Conservation (phyloP, 2,113 vertebrate species). For the Asarcornis scutulata region DNA sequence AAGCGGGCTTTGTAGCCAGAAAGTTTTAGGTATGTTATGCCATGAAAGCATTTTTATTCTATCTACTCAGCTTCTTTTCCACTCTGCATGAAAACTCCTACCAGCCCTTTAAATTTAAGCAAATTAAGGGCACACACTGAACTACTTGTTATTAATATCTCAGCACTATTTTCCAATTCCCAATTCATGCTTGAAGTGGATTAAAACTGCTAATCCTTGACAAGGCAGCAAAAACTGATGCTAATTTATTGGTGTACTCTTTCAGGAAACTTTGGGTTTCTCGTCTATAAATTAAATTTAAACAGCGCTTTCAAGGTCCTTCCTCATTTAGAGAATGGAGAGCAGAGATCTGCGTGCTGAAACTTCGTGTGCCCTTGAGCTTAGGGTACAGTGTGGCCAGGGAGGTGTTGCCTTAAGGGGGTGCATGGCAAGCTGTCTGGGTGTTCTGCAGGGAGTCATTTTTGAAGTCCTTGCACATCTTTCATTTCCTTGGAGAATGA, state of each 20-base stretch:
- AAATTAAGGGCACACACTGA: slow-evolving; percentile 38
- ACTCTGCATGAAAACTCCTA: background rate
- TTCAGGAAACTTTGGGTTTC: slow-evolving; percentile 20
- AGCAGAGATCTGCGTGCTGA: background rate
- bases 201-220: slow-evolving; percentile 56
- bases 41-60: background rate
- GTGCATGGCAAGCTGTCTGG: background rate
- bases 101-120: slow-evolving; percentile 16
- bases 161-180: slow-evolving; percentile 60
- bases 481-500: background rate
- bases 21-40: background rate
- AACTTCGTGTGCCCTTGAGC: background rate
- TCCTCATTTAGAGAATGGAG: background rate
- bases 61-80: background rate
- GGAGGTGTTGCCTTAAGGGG: background rate
- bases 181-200: slow-evolving; percentile 28
- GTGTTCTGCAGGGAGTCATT: background rate
- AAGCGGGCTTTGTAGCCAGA: background rate
- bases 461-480: background rate
- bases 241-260: slow-evolving; percentile 47
- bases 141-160: slow-evolving; percentile 56
- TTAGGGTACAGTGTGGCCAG: background rate
- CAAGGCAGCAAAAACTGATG: slow-evolving; percentile 38
- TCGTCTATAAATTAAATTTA: slow-evolving; percentile 42
- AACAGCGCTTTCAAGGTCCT: slow-evolving; percentile 14